phyloP scores from a whole-genome alignment of 1,140 invertebrate genomes.

The Araneus ventricosus region DNA sequence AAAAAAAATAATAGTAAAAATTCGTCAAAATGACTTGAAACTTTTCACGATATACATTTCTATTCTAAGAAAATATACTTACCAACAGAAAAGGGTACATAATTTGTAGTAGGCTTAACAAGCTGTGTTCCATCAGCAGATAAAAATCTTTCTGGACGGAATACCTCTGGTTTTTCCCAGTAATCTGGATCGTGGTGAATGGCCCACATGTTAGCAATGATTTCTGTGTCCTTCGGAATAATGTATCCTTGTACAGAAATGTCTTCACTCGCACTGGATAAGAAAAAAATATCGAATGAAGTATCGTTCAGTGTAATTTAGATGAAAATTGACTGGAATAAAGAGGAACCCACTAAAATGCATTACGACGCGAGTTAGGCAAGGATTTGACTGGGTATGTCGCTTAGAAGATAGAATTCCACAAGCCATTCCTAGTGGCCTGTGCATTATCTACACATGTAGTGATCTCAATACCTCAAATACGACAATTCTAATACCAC shows the following conservation, averaged over 20 bases:
- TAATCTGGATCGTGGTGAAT: conserved; percentile 85
- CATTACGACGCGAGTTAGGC: too few species aligned
- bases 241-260: conserved; percentile 77
- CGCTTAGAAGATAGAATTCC: too few species aligned
- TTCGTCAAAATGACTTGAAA: too few species aligned
- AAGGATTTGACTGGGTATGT: too few species aligned
- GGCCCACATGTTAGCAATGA: conserved; percentile 86
- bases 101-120: conserved; percentile 59
- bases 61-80: background rate
- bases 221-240: conserved; percentile 82
- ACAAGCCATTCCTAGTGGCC: too few species aligned
- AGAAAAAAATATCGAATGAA: background rate
- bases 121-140: conserved; percentile 79
- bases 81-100: conserved; percentile 78
- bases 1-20: too few species aligned
- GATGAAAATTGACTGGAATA: too few species aligned
- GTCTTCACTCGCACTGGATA: conserved; percentile 14
- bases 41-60: too few species aligned
- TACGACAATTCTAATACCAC: too few species aligned
- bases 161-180: conserved; percentile 86
- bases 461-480: too few species aligned
- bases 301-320: background rate
- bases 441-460: too few species aligned
- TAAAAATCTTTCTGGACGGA: conserved; percentile 85
- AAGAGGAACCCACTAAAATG: too few species aligned